A percentile compares a stretch with the other conserved stretches of the same genome.
Evolutionary conservation across 2,888 invertebrate species (phyloP).

Genomic region (Pollenia griseotomentosa): DNA sequence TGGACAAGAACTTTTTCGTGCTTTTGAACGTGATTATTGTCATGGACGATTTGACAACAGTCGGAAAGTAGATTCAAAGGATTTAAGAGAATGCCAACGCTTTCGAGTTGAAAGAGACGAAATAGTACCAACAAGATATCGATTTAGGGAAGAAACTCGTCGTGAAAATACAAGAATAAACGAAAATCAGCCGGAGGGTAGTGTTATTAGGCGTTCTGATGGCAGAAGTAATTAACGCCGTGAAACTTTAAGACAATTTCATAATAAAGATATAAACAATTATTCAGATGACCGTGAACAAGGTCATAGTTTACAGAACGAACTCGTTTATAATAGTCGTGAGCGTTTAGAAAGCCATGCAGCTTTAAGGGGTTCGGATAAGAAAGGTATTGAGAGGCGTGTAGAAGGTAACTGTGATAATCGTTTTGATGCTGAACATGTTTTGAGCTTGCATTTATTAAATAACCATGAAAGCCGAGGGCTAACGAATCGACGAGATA

Average conservation of each 20-base stretch:
- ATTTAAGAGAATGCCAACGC: not conserved
- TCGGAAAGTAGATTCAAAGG: too few species aligned
- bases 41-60: conserved; percentile 57
- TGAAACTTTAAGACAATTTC: conserved; percentile 14
- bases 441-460: not conserved
- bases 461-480: not conserved
- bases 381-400: too few species aligned
- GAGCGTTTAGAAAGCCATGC: not conserved
- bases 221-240: conserved; percentile 8
- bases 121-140: too few species aligned
- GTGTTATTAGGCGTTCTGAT: conserved; percentile 23
- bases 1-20: conserved; percentile 68
- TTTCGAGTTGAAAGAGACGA: not conserved
- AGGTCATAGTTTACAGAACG: not conserved
- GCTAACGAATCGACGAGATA: not conserved
- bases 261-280: not conserved
- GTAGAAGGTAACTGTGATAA: not conserved
- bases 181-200: not conserved
- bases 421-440: not conserved
- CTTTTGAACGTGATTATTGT: conserved; percentile 67
- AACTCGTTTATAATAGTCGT: not conserved
- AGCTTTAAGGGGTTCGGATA: not conserved
- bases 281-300: not conserved
- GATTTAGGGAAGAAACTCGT: not conserved
- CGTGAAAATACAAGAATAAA: not conserved